A percentile compares a stretch with the other conserved stretches of the same genome.
These are phyloP conservation scores for Pterois miles DNA, from an alignment of 2,797 vertebrate genomes.

Conservation along the genomic window DNA sequence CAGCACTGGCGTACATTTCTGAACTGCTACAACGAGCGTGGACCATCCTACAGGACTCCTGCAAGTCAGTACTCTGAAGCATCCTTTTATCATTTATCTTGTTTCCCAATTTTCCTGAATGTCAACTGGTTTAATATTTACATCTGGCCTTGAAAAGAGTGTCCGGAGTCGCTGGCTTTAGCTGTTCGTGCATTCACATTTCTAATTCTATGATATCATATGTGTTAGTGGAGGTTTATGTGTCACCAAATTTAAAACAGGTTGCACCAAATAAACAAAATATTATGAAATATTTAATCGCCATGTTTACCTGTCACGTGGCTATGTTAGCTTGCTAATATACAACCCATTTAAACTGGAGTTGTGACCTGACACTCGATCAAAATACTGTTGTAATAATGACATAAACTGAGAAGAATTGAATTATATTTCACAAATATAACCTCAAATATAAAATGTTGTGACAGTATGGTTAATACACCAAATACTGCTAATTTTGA, in stretches of 20 bases:
- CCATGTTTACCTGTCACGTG: no score
- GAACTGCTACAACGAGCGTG: constrained; percentile 80
- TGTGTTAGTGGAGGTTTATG: not conserved
- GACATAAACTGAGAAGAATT: not conserved
- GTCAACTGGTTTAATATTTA: not conserved
- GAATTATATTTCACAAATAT: no score
- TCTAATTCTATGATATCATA: no score
- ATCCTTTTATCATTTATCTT: not conserved
- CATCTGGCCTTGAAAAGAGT: not conserved
- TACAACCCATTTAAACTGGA: not conserved
- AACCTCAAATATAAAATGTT: no score
- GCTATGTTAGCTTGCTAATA: no score
- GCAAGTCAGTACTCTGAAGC: constrained; percentile 85
- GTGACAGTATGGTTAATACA: no score
- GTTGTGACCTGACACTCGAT: not conserved
- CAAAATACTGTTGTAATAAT: not conserved
- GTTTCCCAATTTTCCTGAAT: not conserved
- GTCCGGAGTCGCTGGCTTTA: not conserved
- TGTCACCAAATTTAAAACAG: no score
- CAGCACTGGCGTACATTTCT: constrained; percentile 76
- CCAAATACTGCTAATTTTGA: no score
- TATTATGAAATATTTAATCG: no score
- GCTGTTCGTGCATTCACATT: not conserved
- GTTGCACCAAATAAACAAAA: not conserved
- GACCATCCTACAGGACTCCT: constrained; percentile 86